These are phyloP conservation scores for Oreohelix idahoensis DNA, from an alignment of 1,140 invertebrate genomes.

Conservation along the genomic window DNA sequence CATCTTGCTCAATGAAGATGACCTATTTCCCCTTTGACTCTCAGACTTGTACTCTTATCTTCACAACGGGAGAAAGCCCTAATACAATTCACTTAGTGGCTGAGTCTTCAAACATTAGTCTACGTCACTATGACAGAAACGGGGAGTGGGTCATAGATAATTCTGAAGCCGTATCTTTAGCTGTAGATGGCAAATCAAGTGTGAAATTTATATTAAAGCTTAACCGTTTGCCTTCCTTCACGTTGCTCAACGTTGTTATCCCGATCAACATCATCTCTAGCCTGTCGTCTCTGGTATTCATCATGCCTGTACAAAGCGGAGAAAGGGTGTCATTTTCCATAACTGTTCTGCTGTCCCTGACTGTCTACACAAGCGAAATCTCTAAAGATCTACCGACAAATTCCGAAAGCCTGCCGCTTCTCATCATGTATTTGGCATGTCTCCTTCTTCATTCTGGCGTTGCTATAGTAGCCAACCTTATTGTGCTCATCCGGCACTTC, in stretches of 20 bases:
- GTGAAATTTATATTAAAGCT: background rate
- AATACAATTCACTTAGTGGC: background rate
- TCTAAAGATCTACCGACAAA: slow-evolving; percentile 76
- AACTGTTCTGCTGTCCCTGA: slow-evolving; percentile 76
- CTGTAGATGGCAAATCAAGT: background rate
- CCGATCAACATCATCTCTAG: slow-evolving; percentile 76
- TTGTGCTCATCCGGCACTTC: background rate
- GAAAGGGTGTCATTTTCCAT: slow-evolving; percentile 77
- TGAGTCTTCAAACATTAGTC: background rate
- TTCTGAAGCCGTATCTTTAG: background rate
- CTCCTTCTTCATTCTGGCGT: slow-evolving; percentile 1
- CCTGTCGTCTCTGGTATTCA: slow-evolving; percentile 76
- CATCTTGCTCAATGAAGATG: slow-evolving; percentile 10
- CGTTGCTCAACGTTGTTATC: slow-evolving; percentile 75
- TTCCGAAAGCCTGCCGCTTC: slow-evolving; percentile 54
- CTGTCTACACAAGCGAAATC: slow-evolving; percentile 76
- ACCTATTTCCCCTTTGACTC: slow-evolving; percentile 20
- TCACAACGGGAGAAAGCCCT: background rate
- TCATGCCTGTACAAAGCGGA: slow-evolving; percentile 76
- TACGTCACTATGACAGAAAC: background rate
- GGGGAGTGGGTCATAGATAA: slow-evolving; percentile 12
- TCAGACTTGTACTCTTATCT: background rate
- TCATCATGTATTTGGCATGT: slow-evolving; percentile 9
- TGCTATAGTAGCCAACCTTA: background rate
- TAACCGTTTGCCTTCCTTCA: slow-evolving; percentile 57